Evolutionary conservation across 2,888 invertebrate genomes (phyloP).

Genomic region (Onchidella celtica): DNA sequence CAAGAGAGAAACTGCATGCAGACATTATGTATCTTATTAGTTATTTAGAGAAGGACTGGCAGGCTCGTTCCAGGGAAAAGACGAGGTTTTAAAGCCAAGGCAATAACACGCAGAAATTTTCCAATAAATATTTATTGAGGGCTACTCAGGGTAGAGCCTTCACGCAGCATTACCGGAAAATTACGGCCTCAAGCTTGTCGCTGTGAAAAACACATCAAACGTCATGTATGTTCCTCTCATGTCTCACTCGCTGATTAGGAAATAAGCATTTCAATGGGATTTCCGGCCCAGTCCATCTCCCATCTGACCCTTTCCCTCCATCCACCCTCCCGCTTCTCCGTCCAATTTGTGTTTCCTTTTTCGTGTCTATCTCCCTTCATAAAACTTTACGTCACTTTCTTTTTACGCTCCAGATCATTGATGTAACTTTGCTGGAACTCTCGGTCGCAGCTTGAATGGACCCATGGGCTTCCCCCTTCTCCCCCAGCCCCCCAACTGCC

Average conservation of each 20-base stretch:
- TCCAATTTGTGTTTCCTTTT: background rate
- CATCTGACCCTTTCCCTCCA: background rate
- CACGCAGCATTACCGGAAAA: constrained; percentile 32
- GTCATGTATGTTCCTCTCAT: constrained; percentile 21
- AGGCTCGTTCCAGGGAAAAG: background rate
- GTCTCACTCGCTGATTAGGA: constrained; percentile 19
- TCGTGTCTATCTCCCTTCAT: no score
- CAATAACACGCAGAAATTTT: constrained; percentile 33
- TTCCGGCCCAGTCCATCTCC: constrained; percentile 24
- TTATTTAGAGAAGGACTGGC: constrained; percentile 8
- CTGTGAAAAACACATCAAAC: constrained; percentile 38
- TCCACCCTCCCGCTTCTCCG: background rate
- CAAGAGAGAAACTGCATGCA: no score
- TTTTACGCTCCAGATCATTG: no score
- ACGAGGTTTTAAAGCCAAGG: constrained; percentile 21
- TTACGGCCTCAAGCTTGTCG: constrained; percentile 17
- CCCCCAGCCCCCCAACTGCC: no score
- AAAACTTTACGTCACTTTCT: no score
- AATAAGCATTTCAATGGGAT: constrained; percentile 27
- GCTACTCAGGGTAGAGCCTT: constrained; percentile 10
- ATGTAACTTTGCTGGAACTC: no score
- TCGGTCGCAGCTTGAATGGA: no score
- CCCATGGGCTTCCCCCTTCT: no score
- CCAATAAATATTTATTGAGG: constrained; percentile 44
- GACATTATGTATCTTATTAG: constrained; percentile 20